Base-by-base conservation (phyloP, 2,797 vertebrate species). In the Nannoperca australis region DNA sequence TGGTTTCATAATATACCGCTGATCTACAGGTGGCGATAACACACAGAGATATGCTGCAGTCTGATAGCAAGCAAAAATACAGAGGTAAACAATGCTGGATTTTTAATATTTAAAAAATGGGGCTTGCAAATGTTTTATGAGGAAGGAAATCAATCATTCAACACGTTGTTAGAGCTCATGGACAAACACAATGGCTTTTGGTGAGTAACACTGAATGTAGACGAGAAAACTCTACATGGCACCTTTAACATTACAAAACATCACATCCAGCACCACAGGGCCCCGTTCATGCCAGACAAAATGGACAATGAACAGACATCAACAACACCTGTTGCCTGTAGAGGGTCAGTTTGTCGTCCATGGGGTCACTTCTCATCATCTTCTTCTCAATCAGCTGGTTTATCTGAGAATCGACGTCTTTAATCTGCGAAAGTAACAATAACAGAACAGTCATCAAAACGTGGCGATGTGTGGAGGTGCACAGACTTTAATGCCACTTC, bases 321-420 rank as follows among this genome's bases (percentile, higher is more conserved):
- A 64, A 75, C 27, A 44, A 88, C 88, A 98, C 98, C 97, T 99
- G 98, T 67, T 99, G 98, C 66, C 96, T 95, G 83, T 97, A 98
- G 12, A 98, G 94, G 38, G 96, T 96, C 72, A 98, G 94, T 88
- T 97, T 97, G 88, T 97, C 97, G 69, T 99, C 97, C 75, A 95
- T 89, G 54, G 97, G 97, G 80, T 99, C 97, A 47, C 94, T 96
- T 83, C 96, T 96, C 95, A 97, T 96, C 97, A 98, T 97, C 91
- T 93, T 96, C 92, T 97, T 98, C 93, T 99, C 98, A 87, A 95
- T 96, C 78, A 97, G 92, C 83, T 98, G 96, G 89, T 97, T 99
- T 59, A 99, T 96, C 92, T 97, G 89, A 77, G 89, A 74, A 14
- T 97, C 97, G 17, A 94, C 85, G 82, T 96, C 97, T 93, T 94